Base-by-base conservation (phyloP, 2,888 invertebrate species). In the Melipona bicolor region DNA sequence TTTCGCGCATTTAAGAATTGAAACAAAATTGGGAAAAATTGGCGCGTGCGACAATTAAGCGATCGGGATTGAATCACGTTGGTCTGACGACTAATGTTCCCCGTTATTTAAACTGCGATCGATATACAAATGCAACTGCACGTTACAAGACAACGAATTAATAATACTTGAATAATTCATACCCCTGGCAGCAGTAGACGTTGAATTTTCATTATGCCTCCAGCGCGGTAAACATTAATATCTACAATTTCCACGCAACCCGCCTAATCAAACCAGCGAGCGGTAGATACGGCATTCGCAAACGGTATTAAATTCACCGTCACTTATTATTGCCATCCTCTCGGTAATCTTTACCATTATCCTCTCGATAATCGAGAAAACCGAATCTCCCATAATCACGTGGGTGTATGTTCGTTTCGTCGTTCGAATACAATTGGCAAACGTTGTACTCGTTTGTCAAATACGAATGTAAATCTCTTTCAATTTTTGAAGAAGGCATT, bases 201-300 rank as follows among this genome's bases (percentile, higher is more conserved):
- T 27, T 69, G 52, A 52, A 69, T 69, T 69, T 27, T 69, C 68
- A 69, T 69, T 69, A 27, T 69, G 68, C 49, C 27, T 50, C 2
- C 27, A 19, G 50, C 24, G 52, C 13, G 21, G 68, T 69, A 69
- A 27, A 69, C 27, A 69, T 69, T 69, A 73, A 43, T 62, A 50
- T 62, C 56, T 24, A 52, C 52, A 52, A 11, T 62, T 32, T 49
- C 32, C 49, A 50, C n/a, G 27, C 68, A 27, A n/a, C 52, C 19
- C 24, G 21, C 24, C 17, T 50, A 69, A 68, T 27, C 24, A 68
- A 24, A 50, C 50, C 50, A 11, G 13, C 27, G 15, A 43, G 9
- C 43, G 43, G 43, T 43, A 11, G 43, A 9, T 43, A 11, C 19
- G 24, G 9, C 5, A 67, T 43, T 19, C 27, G 19, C 62, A 27